phyloP scores from a whole-genome alignment of 2,113 vertebrate species.

The Procavia capensis region DNA sequence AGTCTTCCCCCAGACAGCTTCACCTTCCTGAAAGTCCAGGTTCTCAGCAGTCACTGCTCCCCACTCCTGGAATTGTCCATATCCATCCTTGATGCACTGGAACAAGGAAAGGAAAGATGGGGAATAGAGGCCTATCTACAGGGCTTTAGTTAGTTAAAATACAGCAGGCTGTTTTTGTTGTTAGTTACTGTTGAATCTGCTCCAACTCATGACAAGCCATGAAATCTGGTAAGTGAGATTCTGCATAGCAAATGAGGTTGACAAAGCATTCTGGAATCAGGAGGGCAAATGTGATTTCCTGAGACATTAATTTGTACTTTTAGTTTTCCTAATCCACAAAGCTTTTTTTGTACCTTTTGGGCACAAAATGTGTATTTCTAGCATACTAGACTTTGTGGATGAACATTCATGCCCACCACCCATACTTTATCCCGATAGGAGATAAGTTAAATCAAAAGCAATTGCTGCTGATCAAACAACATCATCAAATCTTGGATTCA shows the following conservation, averaged over 20 bases:
- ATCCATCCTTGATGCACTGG: not conserved
- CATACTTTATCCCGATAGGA: constrained; percentile 28
- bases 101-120: not conserved
- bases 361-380: constrained; percentile 7
- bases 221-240: not conserved
- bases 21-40: not conserved
- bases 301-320: not conserved
- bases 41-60: not conserved
- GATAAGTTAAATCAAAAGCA: constrained; percentile 37
- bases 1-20: not conserved
- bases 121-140: not conserved
- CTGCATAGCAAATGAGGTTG: not conserved
- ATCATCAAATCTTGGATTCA: not conserved
- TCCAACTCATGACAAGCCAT: not conserved
- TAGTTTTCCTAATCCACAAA: constrained; percentile 34
- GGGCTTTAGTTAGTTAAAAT: not conserved
- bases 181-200: not conserved
- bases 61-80: not conserved
- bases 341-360: not conserved
- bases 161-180: not conserved
- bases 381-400: not conserved
- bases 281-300: not conserved
- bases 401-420: constrained; percentile 39
- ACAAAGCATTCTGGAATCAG: not conserved
- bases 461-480: constrained; percentile 42